phyloP scores from a whole-genome alignment of 2,797 vertebrate genomes.

The Myotis pilosus region DNA sequence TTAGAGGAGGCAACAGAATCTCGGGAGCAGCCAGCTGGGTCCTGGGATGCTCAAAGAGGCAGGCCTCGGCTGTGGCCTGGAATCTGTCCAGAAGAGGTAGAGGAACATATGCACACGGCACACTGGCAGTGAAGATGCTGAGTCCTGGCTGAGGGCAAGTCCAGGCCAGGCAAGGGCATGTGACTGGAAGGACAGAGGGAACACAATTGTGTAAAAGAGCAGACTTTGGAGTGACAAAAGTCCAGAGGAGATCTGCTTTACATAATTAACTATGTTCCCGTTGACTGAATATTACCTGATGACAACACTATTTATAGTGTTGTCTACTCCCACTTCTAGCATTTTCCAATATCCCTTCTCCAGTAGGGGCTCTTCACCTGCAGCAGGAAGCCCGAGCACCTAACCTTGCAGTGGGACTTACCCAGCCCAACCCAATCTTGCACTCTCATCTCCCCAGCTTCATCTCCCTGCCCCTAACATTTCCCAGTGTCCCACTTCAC shows the following conservation, averaged over 20 bases:
- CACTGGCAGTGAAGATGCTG: neutral
- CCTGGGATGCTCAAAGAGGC: neutral
- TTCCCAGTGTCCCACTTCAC: neutral
- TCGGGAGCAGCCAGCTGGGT: neutral
- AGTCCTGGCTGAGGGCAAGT: neutral
- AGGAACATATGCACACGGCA: too few relatives aligned
- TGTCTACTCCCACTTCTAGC: neutral
- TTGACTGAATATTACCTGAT: neutral
- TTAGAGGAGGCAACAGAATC: neutral
- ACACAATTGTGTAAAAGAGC: neutral
- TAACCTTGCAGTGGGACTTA: neutral
- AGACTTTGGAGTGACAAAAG: neutral
- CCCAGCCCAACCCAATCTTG: neutral
- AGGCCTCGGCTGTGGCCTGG: neutral
- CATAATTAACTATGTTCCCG: neutral
- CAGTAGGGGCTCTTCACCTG: neutral
- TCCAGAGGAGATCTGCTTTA: neutral
- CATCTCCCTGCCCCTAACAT: neutral
- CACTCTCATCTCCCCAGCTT: neutral
- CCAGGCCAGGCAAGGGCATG: rapidly evolving
- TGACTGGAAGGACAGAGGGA: neutral
- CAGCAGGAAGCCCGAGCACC: neutral
- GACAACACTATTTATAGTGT: too few relatives aligned
- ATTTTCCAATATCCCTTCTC: neutral
- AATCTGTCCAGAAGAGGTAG: neutral